Conservation (phyloP, 2,888 invertebrate species). For the Macaria notata region DNA sequence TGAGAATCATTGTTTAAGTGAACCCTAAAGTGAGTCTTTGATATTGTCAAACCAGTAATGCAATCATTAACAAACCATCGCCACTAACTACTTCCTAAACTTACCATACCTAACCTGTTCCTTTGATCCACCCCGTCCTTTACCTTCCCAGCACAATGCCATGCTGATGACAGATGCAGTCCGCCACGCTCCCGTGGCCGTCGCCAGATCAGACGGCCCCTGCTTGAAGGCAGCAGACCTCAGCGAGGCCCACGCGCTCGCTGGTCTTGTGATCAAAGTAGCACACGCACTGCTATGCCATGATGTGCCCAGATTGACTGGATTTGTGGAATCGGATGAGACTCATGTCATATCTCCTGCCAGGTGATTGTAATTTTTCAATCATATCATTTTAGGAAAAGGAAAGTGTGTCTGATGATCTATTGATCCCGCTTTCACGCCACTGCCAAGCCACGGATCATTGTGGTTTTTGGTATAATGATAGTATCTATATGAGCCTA, state of each 20-base stretch:
- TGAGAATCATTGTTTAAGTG: no score
- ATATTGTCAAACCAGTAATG: no score
- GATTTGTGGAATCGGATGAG: constrained; percentile 66
- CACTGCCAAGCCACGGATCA: no score
- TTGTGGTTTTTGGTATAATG: no score
- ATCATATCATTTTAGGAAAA: no score
- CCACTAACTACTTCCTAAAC: no score
- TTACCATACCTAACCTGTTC: no score
- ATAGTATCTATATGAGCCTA: no score
- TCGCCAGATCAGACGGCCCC: constrained; percentile 49
- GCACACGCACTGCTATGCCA: constrained; percentile 64
- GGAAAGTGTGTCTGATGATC: no score
- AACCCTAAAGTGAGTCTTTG: no score
- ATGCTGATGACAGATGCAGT: constrained; percentile 65
- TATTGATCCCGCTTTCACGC: no score
- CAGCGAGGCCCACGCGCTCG: constrained; percentile 72
- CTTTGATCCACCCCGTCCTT: neutral
- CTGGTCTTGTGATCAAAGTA: constrained; percentile 64
- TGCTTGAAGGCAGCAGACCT: constrained; percentile 58
- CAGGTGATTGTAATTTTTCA: constrained; percentile 44
- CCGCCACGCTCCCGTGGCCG: constrained; percentile 50
- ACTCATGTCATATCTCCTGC: constrained; percentile 66
- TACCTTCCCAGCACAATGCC: constrained; percentile 56
- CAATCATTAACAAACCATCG: no score
- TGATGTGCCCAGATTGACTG: constrained; percentile 62